Evolutionary conservation across 2,113 vertebrate genomes (phyloP), one percentile per base, ranked within the genome.

Genomic region (Chloebia gouldiae): DNA sequence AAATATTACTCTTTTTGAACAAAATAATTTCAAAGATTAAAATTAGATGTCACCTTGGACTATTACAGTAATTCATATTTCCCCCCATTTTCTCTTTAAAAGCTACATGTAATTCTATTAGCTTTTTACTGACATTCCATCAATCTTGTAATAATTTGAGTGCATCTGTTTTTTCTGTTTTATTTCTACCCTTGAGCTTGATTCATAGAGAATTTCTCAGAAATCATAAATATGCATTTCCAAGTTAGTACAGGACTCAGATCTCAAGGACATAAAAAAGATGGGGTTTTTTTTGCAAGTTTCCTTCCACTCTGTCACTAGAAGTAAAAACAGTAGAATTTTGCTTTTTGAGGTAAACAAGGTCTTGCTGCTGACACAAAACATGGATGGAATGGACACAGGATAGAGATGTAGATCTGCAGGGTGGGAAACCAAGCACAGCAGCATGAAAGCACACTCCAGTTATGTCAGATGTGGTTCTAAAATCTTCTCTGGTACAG

Each of bases 181-280:
- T 61, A 82, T 88, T 92, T 88, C 75, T 86, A 27, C 54, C 70
- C 59, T 79, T 79, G 40, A 91, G 78, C 44, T 45, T 93, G 75
- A 93, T 79, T 93, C 85, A 93, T 51, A 72, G 28, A 49, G n/a
- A n/a, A 69, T 82, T 94, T 96, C 88, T 86, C 85, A 90, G 90
- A 95, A 97, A 76, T 61, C 54, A 90, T 92, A 94, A 90, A 94
- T 82, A 92, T 65, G 21, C 54, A 94, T 92, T 90, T 83, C 49
- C 13, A 57, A 90, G 53, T 56, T 49, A 60, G 17, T 37, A 53
- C 2, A 68, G 24, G 63, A 81, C 75, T 86, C 51, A 59, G 30
- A 79, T 54, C 44, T 81, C 81, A 96, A 92, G 87, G 87, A 87
- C 78, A 76, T 50, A 31, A 71, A 76, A 45, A 50, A 40, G 6